Percentiles rank a stretch among this genome's conserved stretches.
Conservation (phyloP, 2,888 invertebrate genomes). For the Troides oblongomaculatus region DNA sequence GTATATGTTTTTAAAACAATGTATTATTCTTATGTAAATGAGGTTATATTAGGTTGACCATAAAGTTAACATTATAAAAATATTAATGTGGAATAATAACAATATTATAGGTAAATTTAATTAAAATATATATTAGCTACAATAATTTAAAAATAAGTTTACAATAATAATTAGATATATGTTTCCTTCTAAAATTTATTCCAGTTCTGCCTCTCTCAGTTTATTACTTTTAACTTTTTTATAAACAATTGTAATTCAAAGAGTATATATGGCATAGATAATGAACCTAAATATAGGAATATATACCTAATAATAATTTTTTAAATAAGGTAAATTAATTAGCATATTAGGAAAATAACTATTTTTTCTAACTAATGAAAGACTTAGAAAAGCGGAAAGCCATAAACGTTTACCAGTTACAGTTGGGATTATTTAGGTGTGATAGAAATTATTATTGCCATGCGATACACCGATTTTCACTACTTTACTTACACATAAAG, state of each 20-base stretch:
- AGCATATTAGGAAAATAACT: not conserved
- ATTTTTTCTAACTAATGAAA: conserved; percentile 12
- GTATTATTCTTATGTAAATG: conserved; percentile 24
- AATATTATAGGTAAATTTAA: conserved; percentile 14
- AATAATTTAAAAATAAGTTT: conserved; percentile 11
- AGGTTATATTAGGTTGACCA: conserved; percentile 26
- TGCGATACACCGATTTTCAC: conserved; percentile 55
- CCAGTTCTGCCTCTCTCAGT: conserved; percentile 1
- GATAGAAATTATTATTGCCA: conserved; percentile 50
- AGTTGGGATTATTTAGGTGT: conserved; percentile 33
- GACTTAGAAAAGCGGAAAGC: conserved; percentile 30
- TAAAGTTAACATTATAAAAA: conserved; percentile 22
- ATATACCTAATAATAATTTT: not conserved
- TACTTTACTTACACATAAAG: conserved; percentile 40
- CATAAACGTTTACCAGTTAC: conserved; percentile 22
- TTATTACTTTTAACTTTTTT: not conserved
- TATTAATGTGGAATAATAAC: conserved; percentile 12
- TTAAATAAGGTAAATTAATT: not conserved
- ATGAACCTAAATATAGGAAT: conserved; percentile 9
- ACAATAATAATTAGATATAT: conserved; percentile 8
- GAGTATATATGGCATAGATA: not conserved
- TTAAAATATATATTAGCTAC: conserved; percentile 9
- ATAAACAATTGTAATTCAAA: not conserved
- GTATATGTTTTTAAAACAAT: conserved; percentile 10
- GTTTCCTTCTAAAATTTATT: not conserved